These are phyloP conservation scores for Camptogramma bilineatum DNA, from an alignment of 2,888 invertebrate genomes.

Conservation along the genomic window DNA sequence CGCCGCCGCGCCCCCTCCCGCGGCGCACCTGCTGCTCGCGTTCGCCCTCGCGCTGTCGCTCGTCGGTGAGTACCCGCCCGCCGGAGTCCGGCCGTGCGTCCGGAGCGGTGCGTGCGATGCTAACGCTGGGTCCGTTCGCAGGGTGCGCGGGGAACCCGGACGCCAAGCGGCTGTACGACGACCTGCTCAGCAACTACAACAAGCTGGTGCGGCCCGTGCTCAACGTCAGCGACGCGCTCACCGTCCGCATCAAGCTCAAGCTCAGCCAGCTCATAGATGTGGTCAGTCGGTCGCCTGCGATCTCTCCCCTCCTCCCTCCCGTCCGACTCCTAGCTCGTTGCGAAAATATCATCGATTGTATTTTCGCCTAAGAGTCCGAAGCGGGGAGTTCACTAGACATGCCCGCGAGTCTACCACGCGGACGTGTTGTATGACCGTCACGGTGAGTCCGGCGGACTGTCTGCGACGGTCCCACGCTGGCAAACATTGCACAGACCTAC, in stretches of 20 bases:
- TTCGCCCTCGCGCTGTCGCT: constrained; percentile 60
- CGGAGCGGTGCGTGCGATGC: not conserved
- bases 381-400: too few relatives aligned
- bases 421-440: too few relatives aligned
- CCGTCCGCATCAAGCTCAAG: constrained; percentile 98
- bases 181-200: constrained; percentile 97
- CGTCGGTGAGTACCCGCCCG: constrained; percentile 47
- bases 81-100: not conserved
- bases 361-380: too few relatives aligned
- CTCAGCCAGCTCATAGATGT: constrained; percentile 98
- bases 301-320: not conserved
- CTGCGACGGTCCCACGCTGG: too few relatives aligned
- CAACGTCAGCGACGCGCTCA: constrained; percentile 96
- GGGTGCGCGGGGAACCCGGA: constrained; percentile 97
- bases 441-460: too few relatives aligned
- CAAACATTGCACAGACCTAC: too few relatives aligned
- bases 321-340: too few relatives aligned
- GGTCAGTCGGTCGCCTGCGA: constrained; percentile 86
- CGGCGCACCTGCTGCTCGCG: constrained; percentile 69
- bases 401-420: too few relatives aligned
- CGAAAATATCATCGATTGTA: too few relatives aligned
- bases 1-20: constrained; percentile 66
- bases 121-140: constrained; percentile 57
- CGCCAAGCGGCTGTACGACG: constrained; percentile 97
- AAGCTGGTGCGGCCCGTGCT: constrained; percentile 98